Conservation (phyloP, 1,140 invertebrate genomes). For the Linepithema humile region DNA sequence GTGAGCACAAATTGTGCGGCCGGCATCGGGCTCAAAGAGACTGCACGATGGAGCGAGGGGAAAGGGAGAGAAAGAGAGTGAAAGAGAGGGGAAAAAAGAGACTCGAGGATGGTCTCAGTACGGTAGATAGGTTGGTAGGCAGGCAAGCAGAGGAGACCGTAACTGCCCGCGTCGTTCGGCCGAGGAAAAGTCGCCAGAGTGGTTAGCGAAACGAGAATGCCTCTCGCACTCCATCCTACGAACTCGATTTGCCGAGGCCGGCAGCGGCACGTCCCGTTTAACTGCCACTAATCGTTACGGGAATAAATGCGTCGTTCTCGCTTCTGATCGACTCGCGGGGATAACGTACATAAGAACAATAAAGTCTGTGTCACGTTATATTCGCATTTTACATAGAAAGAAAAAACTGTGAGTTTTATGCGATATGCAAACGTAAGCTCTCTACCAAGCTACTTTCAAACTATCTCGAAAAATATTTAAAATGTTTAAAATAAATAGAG, state of each 20-base stretch:
- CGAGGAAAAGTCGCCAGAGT: constrained; percentile 47
- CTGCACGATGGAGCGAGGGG: background rate
- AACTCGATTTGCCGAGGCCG: background rate
- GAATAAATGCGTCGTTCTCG: constrained; percentile 23
- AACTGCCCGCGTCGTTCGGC: background rate
- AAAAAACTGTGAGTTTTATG: too few species aligned
- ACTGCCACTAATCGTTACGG: constrained; percentile 40
- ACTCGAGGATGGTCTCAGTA: background rate
- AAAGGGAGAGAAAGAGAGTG: background rate
- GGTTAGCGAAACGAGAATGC: constrained; percentile 21
- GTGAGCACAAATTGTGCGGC: constrained; percentile 68
- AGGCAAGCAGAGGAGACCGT: constrained; percentile 2
- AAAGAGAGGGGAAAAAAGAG: constrained; percentile 1
- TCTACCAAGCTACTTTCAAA: too few species aligned
- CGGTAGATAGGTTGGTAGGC: background rate
- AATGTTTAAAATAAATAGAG: too few species aligned
- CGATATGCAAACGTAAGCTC: too few species aligned
- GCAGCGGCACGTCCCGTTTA: background rate
- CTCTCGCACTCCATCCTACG: background rate
- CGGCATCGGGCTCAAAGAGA: constrained; percentile 59
- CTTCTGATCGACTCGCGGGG: background rate
- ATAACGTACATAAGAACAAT: too few species aligned
- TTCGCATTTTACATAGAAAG: background rate
- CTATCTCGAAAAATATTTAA: background rate
- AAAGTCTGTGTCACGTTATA: background rate